Conservation (phyloP, 2,888 invertebrate genomes). For the Cheilosia soror region DNA sequence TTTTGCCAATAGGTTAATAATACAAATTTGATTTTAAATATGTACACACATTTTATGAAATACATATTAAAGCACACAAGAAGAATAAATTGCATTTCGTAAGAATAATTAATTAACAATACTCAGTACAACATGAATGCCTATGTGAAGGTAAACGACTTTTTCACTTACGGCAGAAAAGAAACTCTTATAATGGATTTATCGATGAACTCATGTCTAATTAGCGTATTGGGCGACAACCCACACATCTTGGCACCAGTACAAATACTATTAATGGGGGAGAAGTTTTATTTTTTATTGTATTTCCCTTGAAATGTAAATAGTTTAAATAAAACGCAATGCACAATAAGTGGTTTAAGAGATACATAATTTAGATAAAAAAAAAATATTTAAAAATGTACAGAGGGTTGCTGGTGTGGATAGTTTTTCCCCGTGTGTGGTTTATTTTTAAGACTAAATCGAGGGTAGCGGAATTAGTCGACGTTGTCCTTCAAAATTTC, state of each 20-base stretch:
- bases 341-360: neutral
- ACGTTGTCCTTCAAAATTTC: no score
- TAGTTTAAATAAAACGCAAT: slow-evolving; percentile 11
- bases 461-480: no score
- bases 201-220: slow-evolving; percentile 64
- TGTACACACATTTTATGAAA: neutral
- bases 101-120: slow-evolving; percentile 27
- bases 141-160: slow-evolving; percentile 38
- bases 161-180: slow-evolving; percentile 21
- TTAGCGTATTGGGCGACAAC: slow-evolving; percentile 46
- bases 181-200: slow-evolving; percentile 45
- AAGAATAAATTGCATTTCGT: slow-evolving; percentile 20
- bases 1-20: neutral
- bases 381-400: neutral
- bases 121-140: slow-evolving; percentile 3
- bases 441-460: no score
- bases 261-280: slow-evolving; percentile 12
- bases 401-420: no score
- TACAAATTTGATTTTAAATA: neutral
- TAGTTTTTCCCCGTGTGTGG: no score
- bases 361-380: neutral
- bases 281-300: neutral
- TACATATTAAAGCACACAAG: neutral
- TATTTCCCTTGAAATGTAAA: slow-evolving; percentile 8
- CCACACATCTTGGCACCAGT: slow-evolving; percentile 53